These are phyloP conservation scores for Stictocephala bisonia DNA, from an alignment of 2,888 invertebrate genomes.

Conservation along the genomic window DNA sequence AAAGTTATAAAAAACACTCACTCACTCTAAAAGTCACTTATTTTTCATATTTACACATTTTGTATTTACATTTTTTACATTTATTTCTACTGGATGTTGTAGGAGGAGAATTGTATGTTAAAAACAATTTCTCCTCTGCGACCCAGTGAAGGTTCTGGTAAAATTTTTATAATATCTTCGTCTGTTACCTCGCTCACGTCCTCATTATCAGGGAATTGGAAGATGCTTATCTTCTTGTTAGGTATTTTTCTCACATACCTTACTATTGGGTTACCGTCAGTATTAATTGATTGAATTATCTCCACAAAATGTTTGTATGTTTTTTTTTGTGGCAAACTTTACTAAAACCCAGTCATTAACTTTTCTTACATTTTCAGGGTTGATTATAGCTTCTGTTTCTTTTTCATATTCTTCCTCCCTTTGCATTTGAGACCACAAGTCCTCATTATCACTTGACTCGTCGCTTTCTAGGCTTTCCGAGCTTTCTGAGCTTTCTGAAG, in stretches of 20 bases:
- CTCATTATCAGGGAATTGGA: conserved; percentile 30
- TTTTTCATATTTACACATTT: not conserved
- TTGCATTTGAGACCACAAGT: not conserved
- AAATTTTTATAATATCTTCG: conserved; percentile 16
- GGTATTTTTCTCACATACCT: conserved; percentile 11
- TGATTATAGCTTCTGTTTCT: conserved; percentile 18
- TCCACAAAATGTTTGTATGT: conserved; percentile 15
- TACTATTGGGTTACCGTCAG: conserved; percentile 14
- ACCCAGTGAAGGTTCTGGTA: conserved; percentile 26
- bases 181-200: conserved; percentile 1
- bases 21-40: not conserved
- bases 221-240: conserved; percentile 10
- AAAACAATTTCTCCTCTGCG: conserved; percentile 35
- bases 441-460: conserved; percentile 3
- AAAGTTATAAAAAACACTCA: no score
- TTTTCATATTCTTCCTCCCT: not conserved
- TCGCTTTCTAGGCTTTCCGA: no score
- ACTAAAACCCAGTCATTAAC: conserved; percentile 18
- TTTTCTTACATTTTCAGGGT: not conserved
- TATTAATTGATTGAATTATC: not conserved
- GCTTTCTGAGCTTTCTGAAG: conserved; percentile 33
- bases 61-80: not conserved
- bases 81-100: conserved; percentile 9
- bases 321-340: not conserved
- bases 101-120: conserved; percentile 28